Conservation (phyloP, 2,888 invertebrate species). For the Oscheius sp. region DNA sequence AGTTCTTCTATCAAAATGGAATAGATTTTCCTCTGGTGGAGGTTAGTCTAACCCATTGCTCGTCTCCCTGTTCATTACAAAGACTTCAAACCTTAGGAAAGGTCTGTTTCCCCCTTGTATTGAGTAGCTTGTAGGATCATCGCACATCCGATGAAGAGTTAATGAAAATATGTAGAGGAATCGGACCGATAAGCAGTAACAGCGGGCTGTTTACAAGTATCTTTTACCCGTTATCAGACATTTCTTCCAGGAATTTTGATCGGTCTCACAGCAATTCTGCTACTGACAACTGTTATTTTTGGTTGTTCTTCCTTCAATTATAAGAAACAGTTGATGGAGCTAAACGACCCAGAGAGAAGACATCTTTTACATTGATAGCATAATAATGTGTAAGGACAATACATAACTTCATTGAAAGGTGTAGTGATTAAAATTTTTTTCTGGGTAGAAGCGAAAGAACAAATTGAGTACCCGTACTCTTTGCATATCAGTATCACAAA, state of each 20-base stretch:
- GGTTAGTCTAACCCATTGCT: conserved; percentile 32
- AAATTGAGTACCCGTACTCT: no score
- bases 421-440: not conserved
- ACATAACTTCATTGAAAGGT: not conserved
- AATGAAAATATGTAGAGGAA: not conserved
- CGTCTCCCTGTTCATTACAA: conserved; percentile 35
- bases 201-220: not conserved
- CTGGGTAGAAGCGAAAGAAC: not conserved
- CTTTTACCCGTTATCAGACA: not conserved
- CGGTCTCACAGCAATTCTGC: conserved; percentile 35
- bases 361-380: conserved; percentile 1
- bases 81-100: conserved; percentile 25
- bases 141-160: conserved; percentile 6
- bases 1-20: conserved; percentile 43
- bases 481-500: no score
- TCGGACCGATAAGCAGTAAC: not conserved
- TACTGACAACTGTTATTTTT: conserved; percentile 44
- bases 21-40: conserved; percentile 29
- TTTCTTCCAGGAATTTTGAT: conserved; percentile 39
- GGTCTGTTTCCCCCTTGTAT: conserved; percentile 1
- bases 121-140: conserved; percentile 13
- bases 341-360: conserved; percentile 46
- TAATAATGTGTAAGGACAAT: not conserved
- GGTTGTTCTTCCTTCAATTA: conserved; percentile 46
- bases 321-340: conserved; percentile 41